Base-by-base conservation (phyloP, 2,113 vertebrate species). In the Stictonetta naevosa region DNA sequence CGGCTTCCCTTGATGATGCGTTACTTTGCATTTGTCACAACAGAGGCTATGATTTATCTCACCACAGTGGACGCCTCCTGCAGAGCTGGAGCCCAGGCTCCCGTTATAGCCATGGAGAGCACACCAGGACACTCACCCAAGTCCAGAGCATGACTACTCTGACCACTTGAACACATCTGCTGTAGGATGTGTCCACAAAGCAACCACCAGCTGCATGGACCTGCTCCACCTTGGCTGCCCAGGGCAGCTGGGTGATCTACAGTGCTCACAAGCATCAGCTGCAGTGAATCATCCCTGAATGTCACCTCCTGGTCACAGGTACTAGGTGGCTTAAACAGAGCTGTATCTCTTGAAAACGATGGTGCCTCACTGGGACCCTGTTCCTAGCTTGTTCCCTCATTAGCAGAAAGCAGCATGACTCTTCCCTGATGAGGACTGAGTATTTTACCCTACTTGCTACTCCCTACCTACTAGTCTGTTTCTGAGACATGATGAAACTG, bases 341-440 rank as follows among this genome's bases (percentile, higher is more conserved):
- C 5, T 9, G 55, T 16, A 8, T 5, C 29, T 4, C 1, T 1
- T 10, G 66, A 48, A 53, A 63, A 14, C 1, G 11, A 64, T 4
- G 28, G 28, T 33, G 68, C 14, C 31, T 19, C 38, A 33, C 69
- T 31, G 29, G 1, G 0, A 18, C 18, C 17, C 33, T 1, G 0
- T 23, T 50, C 46, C 55, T 60, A 28, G 33, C 4, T 7, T 29
- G 25, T 44, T 17, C 33, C 22, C 68, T 84, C 34, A 3, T 4
- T 9, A 8, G 46, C 0, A 0, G 15, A 42, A 56, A 71, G 11
- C 52, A 11, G 20, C 46, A 22, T 50, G 38, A 25, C 25, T 62
- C 53, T 42, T 5, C n/a, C 17, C 13, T 0, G 3, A 13, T 0
- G 4, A 44, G 38, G 23, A 50, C 8, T 0, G 4, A 38, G 46